These are phyloP conservation scores for Pantherophis vulpinus DNA, from an alignment of 2,797 vertebrate species.

Conservation along the genomic window DNA sequence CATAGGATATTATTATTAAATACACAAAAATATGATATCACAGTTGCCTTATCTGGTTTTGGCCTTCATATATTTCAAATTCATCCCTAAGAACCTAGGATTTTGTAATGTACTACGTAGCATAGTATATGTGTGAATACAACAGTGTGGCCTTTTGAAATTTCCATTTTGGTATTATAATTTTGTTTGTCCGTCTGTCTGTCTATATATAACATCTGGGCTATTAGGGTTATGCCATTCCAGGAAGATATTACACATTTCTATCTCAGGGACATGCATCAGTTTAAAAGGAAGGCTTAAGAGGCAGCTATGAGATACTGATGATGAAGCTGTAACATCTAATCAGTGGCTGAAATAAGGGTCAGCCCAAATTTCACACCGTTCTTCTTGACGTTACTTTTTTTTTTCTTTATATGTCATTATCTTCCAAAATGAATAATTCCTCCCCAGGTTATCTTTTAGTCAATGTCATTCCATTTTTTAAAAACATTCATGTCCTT, in stretches of 20 bases:
- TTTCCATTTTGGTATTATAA: neutral
- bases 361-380: slow-evolving; percentile 29
- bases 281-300: neutral
- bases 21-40: neutral
- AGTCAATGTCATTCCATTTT: neutral
- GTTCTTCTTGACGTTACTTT: neutral
- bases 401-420: neutral
- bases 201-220: neutral
- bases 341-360: neutral
- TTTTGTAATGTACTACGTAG: neutral
- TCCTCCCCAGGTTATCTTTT: slow-evolving; percentile 34
- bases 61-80: neutral
- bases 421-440: slow-evolving; percentile 2
- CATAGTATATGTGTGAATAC: neutral
- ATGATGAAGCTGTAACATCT: neutral
- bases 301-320: neutral
- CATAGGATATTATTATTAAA: neutral
- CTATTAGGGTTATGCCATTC: neutral
- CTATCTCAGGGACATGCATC: neutral
- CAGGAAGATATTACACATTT: neutral
- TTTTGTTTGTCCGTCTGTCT: neutral
- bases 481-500: neutral
- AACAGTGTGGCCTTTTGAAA: neutral
- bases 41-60: neutral
- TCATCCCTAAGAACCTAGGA: neutral